Conservation (phyloP, 2,113 vertebrate genomes). For the Dasyornis broadbenti region DNA sequence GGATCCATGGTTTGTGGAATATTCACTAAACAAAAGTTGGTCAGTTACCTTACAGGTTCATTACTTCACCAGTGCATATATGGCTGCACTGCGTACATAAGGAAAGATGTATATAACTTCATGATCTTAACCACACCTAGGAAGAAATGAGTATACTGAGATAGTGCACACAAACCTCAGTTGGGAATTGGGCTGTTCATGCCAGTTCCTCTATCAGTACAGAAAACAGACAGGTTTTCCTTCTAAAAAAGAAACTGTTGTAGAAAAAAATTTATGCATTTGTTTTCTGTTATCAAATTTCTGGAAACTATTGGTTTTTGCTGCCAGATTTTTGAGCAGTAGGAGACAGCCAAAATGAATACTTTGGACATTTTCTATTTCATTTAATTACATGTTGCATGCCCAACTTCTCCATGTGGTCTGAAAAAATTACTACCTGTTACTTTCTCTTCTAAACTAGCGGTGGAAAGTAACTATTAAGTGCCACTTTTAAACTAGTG, state of each 20-base stretch:
- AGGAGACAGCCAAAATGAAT: background rate
- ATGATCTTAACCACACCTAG: background rate
- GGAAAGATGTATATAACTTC: background rate
- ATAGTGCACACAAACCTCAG: background rate
- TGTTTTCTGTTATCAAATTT: background rate
- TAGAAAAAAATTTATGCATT: background rate
- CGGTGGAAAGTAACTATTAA: background rate
- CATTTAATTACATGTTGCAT: background rate
- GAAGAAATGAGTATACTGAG: background rate
- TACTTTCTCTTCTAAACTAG: background rate
- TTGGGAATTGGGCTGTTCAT: background rate
- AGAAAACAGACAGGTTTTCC: background rate
- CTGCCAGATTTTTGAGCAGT: background rate
- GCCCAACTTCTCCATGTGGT: background rate
- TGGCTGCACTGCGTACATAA: fast-evolving
- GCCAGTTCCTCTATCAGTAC: background rate
- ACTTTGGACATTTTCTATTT: background rate
- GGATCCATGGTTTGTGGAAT: background rate
- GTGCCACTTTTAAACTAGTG: background rate
- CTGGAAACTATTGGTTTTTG: background rate
- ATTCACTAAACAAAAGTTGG: background rate
- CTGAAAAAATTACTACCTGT: background rate
- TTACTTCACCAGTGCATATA: background rate
- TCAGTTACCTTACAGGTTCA: background rate
- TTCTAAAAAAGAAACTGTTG: background rate